Conservation (phyloP, 2,113 vertebrate species). For the Sterna hirundo region DNA sequence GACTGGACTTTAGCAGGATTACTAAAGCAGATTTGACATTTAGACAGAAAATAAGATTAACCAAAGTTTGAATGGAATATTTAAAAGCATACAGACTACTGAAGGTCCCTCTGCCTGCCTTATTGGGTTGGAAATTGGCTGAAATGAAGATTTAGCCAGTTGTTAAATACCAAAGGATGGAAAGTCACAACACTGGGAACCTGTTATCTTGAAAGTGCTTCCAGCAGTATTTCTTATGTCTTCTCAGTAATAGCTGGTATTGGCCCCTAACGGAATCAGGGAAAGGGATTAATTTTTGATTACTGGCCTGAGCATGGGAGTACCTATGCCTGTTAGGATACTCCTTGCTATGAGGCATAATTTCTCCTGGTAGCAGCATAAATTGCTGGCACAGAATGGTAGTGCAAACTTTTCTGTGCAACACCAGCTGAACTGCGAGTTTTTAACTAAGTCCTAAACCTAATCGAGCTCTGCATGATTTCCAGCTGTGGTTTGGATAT, state of each 20-base stretch:
- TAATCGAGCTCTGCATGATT: not conserved
- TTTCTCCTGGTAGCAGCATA: not conserved
- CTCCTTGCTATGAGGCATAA: conserved; percentile 12
- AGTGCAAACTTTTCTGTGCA: not conserved
- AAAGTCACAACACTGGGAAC: not conserved
- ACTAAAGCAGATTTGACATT: not conserved
- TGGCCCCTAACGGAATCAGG: not conserved
- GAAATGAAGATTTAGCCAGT: not conserved
- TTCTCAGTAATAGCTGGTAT: not conserved
- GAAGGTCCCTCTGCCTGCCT: not conserved
- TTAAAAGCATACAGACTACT: not conserved
- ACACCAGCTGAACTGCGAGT: not conserved
- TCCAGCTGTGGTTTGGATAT: not conserved
- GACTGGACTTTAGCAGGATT: not conserved
- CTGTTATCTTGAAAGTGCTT: not conserved
- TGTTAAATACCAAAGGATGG: not conserved
- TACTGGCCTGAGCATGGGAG: not conserved
- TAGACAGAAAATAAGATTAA: not conserved
- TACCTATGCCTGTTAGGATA: not conserved
- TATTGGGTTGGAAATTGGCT: not conserved
- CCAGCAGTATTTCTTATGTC: not conserved
- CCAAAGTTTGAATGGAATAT: not conserved
- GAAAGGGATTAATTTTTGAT: conserved; percentile 32
- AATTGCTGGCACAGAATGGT: not conserved
- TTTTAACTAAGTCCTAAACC: conserved; percentile 15